Conservation (phyloP, 2,888 invertebrate genomes). For the Aradus depressus region DNA sequence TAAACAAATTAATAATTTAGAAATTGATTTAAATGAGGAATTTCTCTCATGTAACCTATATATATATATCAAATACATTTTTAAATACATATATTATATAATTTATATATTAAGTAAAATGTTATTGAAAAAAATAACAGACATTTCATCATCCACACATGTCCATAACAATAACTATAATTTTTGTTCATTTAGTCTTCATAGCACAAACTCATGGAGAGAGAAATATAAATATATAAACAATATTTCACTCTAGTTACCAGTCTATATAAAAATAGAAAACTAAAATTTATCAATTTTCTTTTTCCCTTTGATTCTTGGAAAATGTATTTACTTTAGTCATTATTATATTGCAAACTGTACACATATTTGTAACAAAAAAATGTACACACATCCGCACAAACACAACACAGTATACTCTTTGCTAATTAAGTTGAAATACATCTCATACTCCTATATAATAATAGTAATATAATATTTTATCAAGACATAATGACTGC, state of each 20-base stretch:
- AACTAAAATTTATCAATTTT: conserved; percentile 10
- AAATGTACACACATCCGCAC: too few species aligned
- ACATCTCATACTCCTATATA: too few species aligned
- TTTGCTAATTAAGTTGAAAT: too few species aligned
- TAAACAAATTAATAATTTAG: conserved; percentile 16
- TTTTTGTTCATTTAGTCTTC: neutral
- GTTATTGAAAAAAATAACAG: too few species aligned
- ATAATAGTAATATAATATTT: too few species aligned
- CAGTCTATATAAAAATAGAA: conserved; percentile 16
- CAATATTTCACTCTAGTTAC: neutral
- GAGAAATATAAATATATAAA: conserved; percentile 4
- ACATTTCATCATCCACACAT: conserved; percentile 13
- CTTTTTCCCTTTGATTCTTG: too few species aligned
- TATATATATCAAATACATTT: conserved; percentile 15
- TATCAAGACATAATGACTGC: too few species aligned
- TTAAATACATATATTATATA: conserved; percentile 6
- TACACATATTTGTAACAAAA: too few species aligned
- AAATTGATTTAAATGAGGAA: conserved; percentile 9
- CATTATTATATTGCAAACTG: too few species aligned
- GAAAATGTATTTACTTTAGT: too few species aligned
- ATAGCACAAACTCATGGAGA: neutral
- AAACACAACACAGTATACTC: too few species aligned
- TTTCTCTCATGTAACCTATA: conserved; percentile 14
- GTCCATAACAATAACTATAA: conserved; percentile 7
- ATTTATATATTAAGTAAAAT: conserved; percentile 1